Evolutionary conservation across 2,113 vertebrate species (phyloP).

Genomic region (Phalacrocorax aristotelis): DNA sequence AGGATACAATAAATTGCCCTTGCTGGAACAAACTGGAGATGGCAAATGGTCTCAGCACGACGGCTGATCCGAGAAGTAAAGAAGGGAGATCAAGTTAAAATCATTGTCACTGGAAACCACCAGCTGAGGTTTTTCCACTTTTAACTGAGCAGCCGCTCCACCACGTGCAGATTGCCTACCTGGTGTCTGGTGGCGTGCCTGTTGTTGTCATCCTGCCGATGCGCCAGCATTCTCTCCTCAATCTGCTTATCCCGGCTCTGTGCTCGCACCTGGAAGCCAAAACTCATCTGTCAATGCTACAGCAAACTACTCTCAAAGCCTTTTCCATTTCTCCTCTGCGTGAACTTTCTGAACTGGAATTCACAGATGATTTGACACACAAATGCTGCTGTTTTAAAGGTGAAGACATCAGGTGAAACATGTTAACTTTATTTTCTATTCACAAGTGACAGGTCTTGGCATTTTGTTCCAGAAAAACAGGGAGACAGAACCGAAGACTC

Average conservation of each 20-base stretch:
- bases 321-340: not conserved
- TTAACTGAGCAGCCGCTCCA: not conserved
- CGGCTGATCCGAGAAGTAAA: not conserved
- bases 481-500: not conserved
- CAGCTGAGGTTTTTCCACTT: not conserved
- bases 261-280: conserved; percentile 89
- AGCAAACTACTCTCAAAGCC: not conserved
- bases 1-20: not conserved
- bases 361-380: not conserved
- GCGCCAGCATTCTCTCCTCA: conserved; percentile 88
- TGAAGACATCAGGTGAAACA: not conserved
- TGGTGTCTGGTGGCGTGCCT: conserved; percentile 96
- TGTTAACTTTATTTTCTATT: rapidly evolving
- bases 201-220: conserved; percentile 92
- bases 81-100: not conserved
- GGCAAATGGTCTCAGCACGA: not conserved
- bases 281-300: conserved; percentile 12
- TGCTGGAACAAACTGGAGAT: not conserved
- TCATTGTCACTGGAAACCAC: not conserved
- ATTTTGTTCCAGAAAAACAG: not conserved
- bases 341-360: not conserved
- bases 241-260: conserved; percentile 96
- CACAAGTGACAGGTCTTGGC: too few relatives aligned
- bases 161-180: conserved; percentile 56
- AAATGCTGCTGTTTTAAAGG: not conserved